These are phyloP conservation scores for Drosophila arizonae DNA, from an alignment of 1,140 invertebrate species.

Conservation along the genomic window DNA sequence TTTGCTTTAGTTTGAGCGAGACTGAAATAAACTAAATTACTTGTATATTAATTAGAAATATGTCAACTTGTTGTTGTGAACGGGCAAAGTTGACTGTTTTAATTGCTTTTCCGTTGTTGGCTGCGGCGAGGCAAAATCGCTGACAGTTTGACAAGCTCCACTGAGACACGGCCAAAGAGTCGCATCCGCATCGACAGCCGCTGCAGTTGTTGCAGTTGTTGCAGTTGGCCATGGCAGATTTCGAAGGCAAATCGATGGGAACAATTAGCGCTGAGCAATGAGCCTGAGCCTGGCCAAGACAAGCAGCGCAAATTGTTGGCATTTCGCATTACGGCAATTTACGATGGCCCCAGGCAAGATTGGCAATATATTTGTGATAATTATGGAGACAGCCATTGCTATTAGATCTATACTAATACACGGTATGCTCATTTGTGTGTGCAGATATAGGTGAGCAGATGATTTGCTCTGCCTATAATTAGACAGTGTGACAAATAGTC, in stretches of 20 bases:
- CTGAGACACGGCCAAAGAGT: conserved; percentile 14
- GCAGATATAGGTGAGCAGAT: conserved; percentile 27
- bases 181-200: conserved; percentile 15
- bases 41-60: conserved; percentile 1
- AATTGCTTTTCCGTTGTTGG: not conserved
- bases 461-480: conserved; percentile 48
- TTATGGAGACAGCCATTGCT: conserved; percentile 26
- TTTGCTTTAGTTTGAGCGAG: not conserved
- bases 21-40: not conserved
- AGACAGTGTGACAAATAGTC: conserved; percentile 48
- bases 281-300: conserved; percentile 2
- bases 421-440: not conserved
- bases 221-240: conserved; percentile 29
- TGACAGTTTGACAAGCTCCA: conserved; percentile 28
- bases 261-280: conserved; percentile 20
- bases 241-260: conserved; percentile 37
- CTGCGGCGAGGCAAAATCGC: conserved; percentile 9
- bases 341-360: conserved; percentile 23
- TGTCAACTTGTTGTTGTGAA: not conserved
- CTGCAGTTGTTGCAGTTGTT: not conserved
- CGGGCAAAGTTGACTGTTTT: not conserved
- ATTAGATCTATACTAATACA: not conserved
- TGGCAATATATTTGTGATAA: conserved; percentile 48
- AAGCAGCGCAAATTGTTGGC: conserved; percentile 64
- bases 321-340: conserved; percentile 35